Percentiles rank a stretch among this genome's conserved stretches.
Evolutionary conservation across 2,797 vertebrate genomes (phyloP).

Genomic region (Lycodopsis pacificus): DNA sequence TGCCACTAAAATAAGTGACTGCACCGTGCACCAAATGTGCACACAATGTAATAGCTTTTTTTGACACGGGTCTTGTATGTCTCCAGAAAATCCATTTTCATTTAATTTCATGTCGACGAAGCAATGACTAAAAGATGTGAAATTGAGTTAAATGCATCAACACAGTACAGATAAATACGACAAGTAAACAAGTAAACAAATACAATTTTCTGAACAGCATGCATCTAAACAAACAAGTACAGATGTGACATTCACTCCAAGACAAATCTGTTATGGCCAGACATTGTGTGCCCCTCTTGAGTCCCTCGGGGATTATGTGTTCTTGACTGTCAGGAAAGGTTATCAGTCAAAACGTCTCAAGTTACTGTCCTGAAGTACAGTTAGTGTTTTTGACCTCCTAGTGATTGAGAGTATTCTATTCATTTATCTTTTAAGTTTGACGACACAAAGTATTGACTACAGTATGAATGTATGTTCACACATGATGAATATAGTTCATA

Average conservation of each 20-base stretch:
- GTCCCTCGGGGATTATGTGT: constrained; percentile 31
- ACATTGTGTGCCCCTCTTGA: constrained; percentile 6
- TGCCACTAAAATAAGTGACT: background rate
- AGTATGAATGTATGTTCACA: background rate
- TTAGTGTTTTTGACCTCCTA: background rate
- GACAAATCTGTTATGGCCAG: constrained; percentile 40
- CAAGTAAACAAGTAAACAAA: constrained; percentile 3
- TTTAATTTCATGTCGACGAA: background rate
- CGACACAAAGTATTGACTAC: too few species aligned
- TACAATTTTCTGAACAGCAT: background rate
- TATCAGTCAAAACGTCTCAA: background rate
- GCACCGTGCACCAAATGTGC: background rate
- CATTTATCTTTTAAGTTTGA: background rate
- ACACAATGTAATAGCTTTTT: background rate
- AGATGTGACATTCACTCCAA: constrained; percentile 36
- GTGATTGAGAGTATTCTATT: background rate
- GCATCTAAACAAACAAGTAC: constrained; percentile 16
- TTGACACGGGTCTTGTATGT: background rate
- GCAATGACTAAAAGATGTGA: background rate
- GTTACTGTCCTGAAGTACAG: background rate
- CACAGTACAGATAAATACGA: background rate
- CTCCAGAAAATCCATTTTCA: background rate
- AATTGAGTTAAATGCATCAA: background rate
- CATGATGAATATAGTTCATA: background rate
- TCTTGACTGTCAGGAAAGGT: constrained; percentile 26